These are phyloP conservation scores for Lithobates pipiens DNA, from an alignment of 2,797 vertebrate species.

Conservation along the genomic window DNA sequence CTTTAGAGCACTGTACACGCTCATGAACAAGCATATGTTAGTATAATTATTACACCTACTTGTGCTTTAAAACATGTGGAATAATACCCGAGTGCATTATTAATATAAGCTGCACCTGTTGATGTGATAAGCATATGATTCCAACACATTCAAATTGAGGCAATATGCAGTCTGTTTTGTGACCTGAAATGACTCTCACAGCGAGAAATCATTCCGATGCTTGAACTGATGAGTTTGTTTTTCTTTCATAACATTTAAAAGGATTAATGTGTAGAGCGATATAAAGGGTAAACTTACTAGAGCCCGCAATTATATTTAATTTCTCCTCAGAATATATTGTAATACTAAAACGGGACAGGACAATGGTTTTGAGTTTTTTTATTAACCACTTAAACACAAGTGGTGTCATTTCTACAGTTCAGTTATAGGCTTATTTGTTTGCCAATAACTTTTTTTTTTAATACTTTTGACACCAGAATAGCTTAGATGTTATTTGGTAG, in stretches of 20 bases:
- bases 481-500: no score
- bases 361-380: neutral
- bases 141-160: constrained; percentile 5
- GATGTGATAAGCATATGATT: constrained; percentile 43
- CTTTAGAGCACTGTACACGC: constrained; percentile 25
- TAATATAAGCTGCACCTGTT: constrained; percentile 47
- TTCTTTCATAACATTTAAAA: constrained; percentile 21
- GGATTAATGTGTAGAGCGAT: neutral
- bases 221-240: constrained; percentile 38
- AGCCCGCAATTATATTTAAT: neutral
- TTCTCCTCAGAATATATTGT: neutral
- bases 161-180: constrained; percentile 40
- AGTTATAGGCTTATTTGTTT: neutral
- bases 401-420: neutral
- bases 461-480: no score
- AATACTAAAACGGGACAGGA: neutral
- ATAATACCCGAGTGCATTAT: constrained; percentile 45
- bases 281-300: neutral
- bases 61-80: constrained; percentile 44
- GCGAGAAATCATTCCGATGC: constrained; percentile 23
- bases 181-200: constrained; percentile 33
- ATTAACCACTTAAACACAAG: neutral
- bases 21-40: constrained; percentile 42
- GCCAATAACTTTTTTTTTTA: no score
- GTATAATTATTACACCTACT: constrained; percentile 47